Evolutionary conservation across 2,888 invertebrate species (phyloP), one percentile per base, ranked within the genome.

Genomic region (Drosophila suboccidentalis): DNA sequence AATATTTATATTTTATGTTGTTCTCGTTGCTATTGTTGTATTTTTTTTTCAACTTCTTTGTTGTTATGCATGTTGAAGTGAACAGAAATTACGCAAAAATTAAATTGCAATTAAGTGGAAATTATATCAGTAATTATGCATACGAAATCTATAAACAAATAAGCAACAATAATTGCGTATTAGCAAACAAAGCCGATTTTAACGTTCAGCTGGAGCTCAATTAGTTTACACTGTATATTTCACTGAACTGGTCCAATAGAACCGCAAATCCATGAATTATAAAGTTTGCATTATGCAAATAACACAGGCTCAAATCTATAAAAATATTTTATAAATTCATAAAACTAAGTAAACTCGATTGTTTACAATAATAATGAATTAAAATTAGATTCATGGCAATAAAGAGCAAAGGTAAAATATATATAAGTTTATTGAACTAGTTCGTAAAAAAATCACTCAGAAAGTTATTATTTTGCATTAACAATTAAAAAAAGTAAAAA

Each of bases 81-180:
- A 36, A 47, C 59, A 58, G 57, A 79, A 79, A 86, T 86, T 80
- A 59, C 66, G 69, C 71, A 68, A 80, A 82, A 84, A 84, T 89
- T 85, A 75, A 89, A 80, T 76, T 64, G 61, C 72, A 89, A 89
- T 87, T 87, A 82, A 82, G 74, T 86, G 62, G 46, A 85, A 86
- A 89, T 87, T 78, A 87, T 75, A 77, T 58, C 65, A 67, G 71
- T 85, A 85, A 83, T 87, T 87, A 82, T 82, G 85, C 78, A 79
- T 67, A 72, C 73, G 76, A 68, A 86, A 85, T 58, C 53, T 62
- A 65, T 73, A 78, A 89, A 69, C 73, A 85, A 80, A 82, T 80
- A 89, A 59, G 65, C 68, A 70, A 41, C 66, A 82, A 54, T 68
- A 50, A 63, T 75, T 69, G 72, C 51, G 44, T 55, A 44, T 55